Percentiles rank a stretch among this genome's conserved stretches.
Conservation (phyloP, 2,888 invertebrate genomes). For the Drosophila lacicola region DNA sequence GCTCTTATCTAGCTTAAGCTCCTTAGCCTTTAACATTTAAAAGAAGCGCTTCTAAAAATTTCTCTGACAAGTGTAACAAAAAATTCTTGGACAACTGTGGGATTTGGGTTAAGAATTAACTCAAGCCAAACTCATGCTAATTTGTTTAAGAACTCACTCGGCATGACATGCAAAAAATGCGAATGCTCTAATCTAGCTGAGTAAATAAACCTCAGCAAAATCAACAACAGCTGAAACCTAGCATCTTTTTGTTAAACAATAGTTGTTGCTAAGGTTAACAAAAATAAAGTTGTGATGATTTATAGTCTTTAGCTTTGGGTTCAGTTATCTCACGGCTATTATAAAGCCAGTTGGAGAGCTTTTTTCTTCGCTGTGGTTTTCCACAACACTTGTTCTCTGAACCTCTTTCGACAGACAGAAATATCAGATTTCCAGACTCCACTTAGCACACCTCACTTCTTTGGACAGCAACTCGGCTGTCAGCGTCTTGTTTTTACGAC, state of each 20-base stretch:
- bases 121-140: not conserved
- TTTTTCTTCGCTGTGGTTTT: conserved; percentile 44
- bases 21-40: too few species aligned
- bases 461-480: conserved; percentile 15
- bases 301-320: conserved; percentile 31
- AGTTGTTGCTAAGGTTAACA: conserved; percentile 1
- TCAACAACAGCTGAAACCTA: not conserved
- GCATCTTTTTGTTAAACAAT: not conserved
- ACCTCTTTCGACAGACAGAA: conserved; percentile 18
- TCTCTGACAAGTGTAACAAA: not conserved
- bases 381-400: conserved; percentile 47
- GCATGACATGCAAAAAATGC: not conserved
- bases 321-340: conserved; percentile 58
- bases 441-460: not conserved
- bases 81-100: not conserved
- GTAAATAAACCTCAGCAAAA: conserved; percentile 6
- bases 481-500: conserved; percentile 19
- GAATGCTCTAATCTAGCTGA: conserved; percentile 1
- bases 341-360: conserved; percentile 23
- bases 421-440: conserved; percentile 37
- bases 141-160: not conserved
- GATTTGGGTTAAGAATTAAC: not conserved
- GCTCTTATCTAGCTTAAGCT: too few species aligned
- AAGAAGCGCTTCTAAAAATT: too few species aligned
- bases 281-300: conserved; percentile 28